A percentile compares a stretch with the other conserved stretches of the same genome.
Evolutionary conservation across 2,888 invertebrate species (phyloP).

Genomic region (Drosophila algonquin): DNA sequence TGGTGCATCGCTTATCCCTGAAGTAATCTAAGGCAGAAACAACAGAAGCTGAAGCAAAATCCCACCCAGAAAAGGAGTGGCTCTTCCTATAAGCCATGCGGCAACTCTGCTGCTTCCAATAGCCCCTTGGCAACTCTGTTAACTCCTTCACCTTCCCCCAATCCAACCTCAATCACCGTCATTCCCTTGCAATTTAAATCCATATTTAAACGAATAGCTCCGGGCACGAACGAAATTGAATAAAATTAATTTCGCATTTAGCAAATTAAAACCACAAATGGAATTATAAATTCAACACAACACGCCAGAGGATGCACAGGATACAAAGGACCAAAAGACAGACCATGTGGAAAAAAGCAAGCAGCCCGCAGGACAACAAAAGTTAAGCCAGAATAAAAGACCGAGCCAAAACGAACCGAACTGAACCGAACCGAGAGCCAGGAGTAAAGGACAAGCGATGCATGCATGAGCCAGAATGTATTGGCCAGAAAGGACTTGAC

Average conservation of each 20-base stretch:
- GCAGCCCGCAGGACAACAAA: conserved; percentile 77
- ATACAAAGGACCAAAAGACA: conserved; percentile 14
- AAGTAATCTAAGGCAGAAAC: neutral
- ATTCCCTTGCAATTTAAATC: neutral
- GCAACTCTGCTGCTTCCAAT: neutral
- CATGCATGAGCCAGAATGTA: conserved; percentile 27
- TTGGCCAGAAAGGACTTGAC: conserved; percentile 54
- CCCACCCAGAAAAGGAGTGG: neutral
- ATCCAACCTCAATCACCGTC: too few relatives aligned
- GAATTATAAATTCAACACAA: conserved; percentile 77
- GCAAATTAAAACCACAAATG: conserved; percentile 80
- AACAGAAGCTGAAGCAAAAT: neutral
- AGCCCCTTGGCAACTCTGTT: neutral
- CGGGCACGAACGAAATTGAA: conserved; percentile 58
- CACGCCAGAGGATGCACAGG: conserved; percentile 10
- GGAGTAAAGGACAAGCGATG: conserved; percentile 38
- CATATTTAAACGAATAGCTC: neutral
- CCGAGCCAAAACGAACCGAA: too few relatives aligned
- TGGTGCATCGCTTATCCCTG: neutral
- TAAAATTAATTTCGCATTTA: conserved; percentile 80
- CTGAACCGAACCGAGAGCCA: conserved; percentile 27
- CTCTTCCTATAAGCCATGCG: too few relatives aligned
- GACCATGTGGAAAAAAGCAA: conserved; percentile 45
- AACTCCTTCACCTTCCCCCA: neutral
- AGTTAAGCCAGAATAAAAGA: conserved; percentile 74